phyloP scores from a whole-genome alignment of 2,113 vertebrate species.

The Nematolebias whitei region DNA sequence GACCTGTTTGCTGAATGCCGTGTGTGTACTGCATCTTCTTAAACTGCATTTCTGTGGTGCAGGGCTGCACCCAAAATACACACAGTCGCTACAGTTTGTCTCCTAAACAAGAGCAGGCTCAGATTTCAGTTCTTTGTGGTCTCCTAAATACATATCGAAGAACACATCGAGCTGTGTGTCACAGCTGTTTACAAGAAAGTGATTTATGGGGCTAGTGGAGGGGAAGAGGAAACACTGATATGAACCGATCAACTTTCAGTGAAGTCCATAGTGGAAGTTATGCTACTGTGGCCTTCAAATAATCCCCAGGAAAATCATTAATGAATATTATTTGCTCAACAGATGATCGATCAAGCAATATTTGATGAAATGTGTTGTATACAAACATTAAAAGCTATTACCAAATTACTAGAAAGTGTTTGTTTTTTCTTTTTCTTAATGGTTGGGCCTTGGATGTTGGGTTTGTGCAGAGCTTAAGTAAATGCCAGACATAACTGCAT shows the following conservation, averaged over 20 bases:
- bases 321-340: constrained; percentile 34
- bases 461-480: constrained; percentile 36
- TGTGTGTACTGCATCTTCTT: constrained; percentile 58
- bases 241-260: constrained; percentile 55
- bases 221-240: constrained; percentile 56
- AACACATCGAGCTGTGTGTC: constrained; percentile 81
- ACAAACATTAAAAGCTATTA: constrained; percentile 24
- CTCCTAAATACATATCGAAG: constrained; percentile 79
- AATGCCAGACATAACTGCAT: constrained; percentile 65
- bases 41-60: constrained; percentile 11
- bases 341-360: background rate
- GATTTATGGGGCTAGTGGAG: constrained; percentile 81
- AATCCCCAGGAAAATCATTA: constrained; percentile 56
- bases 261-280: constrained; percentile 32
- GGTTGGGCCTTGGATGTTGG: constrained; percentile 41
- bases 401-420: constrained; percentile 3
- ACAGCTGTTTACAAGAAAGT: constrained; percentile 83
- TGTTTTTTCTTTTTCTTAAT: constrained; percentile 18
- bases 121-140: constrained; percentile 76
- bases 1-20: constrained; percentile 57
- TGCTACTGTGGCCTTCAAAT: constrained; percentile 48
- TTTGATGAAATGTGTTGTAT: constrained; percentile 12
- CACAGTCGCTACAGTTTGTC: constrained; percentile 64
- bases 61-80: constrained; percentile 48
- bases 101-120: constrained; percentile 69